Evolutionary conservation across 2,888 invertebrate genomes (phyloP).

Genomic region (Clistopyga incitator): DNA sequence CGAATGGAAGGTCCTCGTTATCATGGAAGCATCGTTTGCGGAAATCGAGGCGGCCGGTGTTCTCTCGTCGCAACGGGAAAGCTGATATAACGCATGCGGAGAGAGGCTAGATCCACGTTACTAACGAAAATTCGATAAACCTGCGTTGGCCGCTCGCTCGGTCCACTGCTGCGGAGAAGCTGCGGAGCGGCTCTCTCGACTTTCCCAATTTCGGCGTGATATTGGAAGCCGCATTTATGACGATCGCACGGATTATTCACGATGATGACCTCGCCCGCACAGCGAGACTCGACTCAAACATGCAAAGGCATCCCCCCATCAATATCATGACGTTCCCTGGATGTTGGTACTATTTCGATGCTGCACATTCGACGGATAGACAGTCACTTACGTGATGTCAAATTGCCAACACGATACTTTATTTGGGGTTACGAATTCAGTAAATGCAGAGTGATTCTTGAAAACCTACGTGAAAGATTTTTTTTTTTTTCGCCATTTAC

Average conservation of each 20-base stretch:
- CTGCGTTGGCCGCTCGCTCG: slow-evolving; percentile 20
- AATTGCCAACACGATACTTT: neutral
- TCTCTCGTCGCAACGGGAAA: slow-evolving; percentile 32
- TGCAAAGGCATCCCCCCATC: slow-evolving; percentile 8
- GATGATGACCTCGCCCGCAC: slow-evolving; percentile 33
- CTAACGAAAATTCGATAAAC: slow-evolving; percentile 66
- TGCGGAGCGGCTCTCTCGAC: slow-evolving; percentile 46
- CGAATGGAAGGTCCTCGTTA: slow-evolving; percentile 47
- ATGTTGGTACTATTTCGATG: neutral
- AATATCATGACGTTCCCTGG: neutral
- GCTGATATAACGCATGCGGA: slow-evolving; percentile 21
- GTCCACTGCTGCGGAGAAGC: neutral
- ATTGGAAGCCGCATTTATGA: slow-evolving; percentile 59
- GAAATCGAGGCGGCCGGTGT: slow-evolving; percentile 48
- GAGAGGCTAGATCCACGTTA: slow-evolving; percentile 1
- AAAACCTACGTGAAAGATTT: slow-evolving; percentile 18
- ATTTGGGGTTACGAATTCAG: neutral
- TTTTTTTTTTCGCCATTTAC: slow-evolving; percentile 43
- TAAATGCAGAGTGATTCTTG: neutral
- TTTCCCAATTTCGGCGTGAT: slow-evolving; percentile 55
- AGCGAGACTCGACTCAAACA: neutral
- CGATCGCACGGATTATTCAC: slow-evolving; percentile 62
- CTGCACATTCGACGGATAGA: neutral
- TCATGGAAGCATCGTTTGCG: slow-evolving; percentile 55
- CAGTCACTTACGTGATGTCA: neutral